Evolutionary conservation across 2,888 invertebrate species (phyloP).

Genomic region (Agonopterix subpropinquella): DNA sequence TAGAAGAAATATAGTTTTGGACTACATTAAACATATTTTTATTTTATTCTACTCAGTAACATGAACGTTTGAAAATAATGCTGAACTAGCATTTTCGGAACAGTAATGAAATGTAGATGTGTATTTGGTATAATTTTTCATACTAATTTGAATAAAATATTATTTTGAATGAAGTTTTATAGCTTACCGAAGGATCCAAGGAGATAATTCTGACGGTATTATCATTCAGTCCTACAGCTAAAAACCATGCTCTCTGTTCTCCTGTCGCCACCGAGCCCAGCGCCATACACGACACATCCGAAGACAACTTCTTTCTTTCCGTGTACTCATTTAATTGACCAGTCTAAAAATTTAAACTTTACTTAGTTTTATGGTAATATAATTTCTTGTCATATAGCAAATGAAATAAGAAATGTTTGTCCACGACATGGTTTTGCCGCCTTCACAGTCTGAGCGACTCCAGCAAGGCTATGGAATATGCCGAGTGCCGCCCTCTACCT

Average conservation of each 20-base stretch:
- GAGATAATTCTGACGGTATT: conserved; percentile 98
- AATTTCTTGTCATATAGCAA: not conserved
- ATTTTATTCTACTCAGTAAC: too few species aligned
- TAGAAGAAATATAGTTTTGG: not conserved
- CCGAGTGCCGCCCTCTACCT: conserved; percentile 73
- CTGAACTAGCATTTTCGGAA: too few species aligned
- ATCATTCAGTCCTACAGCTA: conserved; percentile 96
- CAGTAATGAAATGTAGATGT: too few species aligned
- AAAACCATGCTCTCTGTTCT: conserved; percentile 95
- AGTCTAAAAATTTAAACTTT: conserved; percentile 76
- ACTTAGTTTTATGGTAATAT: not conserved
- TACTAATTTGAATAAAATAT: too few species aligned
- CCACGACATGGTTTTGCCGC: conserved; percentile 82
- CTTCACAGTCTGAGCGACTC: conserved; percentile 80
- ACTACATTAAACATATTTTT: too few species aligned
- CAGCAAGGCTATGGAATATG: conserved; percentile 86
- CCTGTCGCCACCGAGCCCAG: conserved; percentile 96
- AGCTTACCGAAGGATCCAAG: conserved; percentile 89
- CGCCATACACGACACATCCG: conserved; percentile 99
- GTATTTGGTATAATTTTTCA: too few species aligned
- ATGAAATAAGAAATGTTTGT: conserved; percentile 50
- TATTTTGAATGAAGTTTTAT: not conserved
- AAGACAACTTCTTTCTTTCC: conserved; percentile 96
- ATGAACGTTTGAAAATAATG: too few species aligned
- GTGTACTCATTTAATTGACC: conserved; percentile 99